Percentiles rank a stretch among this genome's conserved stretches.
These are phyloP conservation scores for Iphiclides podalirius DNA, from an alignment of 2,888 invertebrate genomes.

Conservation along the genomic window DNA sequence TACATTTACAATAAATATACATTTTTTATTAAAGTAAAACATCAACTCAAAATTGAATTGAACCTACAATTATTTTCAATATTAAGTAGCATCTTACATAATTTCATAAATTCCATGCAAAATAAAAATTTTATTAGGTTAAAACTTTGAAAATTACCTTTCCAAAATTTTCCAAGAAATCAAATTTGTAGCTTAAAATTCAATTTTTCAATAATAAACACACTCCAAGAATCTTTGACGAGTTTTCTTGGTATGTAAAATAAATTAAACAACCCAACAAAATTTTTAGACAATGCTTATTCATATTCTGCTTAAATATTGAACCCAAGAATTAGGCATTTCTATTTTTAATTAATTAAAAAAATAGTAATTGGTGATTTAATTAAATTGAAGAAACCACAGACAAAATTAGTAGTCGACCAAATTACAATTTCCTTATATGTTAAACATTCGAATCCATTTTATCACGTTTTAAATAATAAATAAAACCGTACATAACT, in stretches of 20 bases:
- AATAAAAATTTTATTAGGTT: neutral
- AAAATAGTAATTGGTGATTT: too few relatives aligned
- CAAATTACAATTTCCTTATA: too few relatives aligned
- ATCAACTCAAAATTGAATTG: too few relatives aligned
- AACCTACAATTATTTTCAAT: too few relatives aligned
- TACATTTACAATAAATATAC: too few relatives aligned
- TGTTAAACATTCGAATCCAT: constrained; percentile 8
- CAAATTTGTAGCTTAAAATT: neutral
- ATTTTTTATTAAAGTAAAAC: too few relatives aligned
- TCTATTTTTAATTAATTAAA: too few relatives aligned
- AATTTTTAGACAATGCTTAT: neutral
- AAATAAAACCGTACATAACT: neutral
- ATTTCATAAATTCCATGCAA: too few relatives aligned
- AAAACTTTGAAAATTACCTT: neutral
- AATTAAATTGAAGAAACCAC: too few relatives aligned
- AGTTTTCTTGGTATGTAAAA: neutral
- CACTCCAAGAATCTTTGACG: neutral
- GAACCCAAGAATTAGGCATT: neutral
- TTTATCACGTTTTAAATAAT: neutral
- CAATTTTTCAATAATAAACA: constrained; percentile 1
- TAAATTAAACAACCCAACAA: neutral
- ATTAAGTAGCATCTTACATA: too few relatives aligned
- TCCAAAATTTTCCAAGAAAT: neutral
- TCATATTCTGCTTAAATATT: neutral
- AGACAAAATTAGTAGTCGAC: too few relatives aligned